These are phyloP conservation scores for Enteromius unitaeniatus DNA, from an alignment of 2,797 vertebrate species.

Conservation along the genomic window DNA sequence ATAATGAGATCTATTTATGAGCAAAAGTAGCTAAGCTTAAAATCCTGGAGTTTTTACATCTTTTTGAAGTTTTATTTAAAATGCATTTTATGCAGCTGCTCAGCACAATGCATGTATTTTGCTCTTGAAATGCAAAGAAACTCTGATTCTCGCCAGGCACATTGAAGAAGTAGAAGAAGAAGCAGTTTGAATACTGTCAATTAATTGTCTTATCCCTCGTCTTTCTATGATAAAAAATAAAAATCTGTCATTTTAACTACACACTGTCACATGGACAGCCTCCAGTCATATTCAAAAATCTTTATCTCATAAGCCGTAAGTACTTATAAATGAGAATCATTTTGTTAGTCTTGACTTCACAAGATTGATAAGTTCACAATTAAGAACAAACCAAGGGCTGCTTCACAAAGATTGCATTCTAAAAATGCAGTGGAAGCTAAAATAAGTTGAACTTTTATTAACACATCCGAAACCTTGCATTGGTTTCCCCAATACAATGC, in stretches of 20 bases:
- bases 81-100: neutral
- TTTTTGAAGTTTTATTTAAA: neutral
- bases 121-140: neutral
- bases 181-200: neutral
- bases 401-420: neutral
- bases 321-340: neutral
- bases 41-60: neutral
- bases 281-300: neutral
- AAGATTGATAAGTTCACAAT: neutral
- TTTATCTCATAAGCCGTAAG: neutral
- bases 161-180: neutral
- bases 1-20: slow-evolving; percentile 56
- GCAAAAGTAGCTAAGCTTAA: slow-evolving; percentile 9
- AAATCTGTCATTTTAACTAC: neutral
- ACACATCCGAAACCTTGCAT: neutral
- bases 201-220: neutral
- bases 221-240: neutral
- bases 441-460: neutral
- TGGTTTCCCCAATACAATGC: neutral
- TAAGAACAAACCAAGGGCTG: neutral
- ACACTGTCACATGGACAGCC: neutral
- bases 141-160: neutral
- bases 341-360: neutral
- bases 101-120: neutral
- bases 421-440: neutral